Percentiles rank a stretch among this genome's conserved stretches.
phyloP scores from a whole-genome alignment of 1,140 invertebrate species.

The Pectinophora gossypiella region DNA sequence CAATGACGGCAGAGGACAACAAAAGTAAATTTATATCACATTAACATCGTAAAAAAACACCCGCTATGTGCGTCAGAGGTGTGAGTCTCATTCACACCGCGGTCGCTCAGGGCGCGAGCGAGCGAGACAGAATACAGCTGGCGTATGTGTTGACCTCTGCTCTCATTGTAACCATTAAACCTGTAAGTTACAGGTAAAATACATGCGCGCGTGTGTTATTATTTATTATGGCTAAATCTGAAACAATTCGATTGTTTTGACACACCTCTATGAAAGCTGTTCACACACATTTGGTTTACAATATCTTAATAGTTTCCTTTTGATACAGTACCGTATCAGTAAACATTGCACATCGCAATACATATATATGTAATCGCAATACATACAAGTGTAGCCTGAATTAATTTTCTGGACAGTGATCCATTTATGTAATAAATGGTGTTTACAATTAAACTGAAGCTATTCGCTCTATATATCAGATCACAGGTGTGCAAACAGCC shows the following conservation, averaged over 20 bases:
- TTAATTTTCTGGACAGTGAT: no score
- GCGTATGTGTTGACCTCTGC: neutral
- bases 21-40: no score
- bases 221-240: neutral
- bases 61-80: neutral
- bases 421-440: no score
- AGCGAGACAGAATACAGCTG: neutral
- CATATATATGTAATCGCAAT: no score
- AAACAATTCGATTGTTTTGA: slow-evolving; percentile 12
- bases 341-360: no score
- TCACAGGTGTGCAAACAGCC: neutral
- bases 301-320: no score
- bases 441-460: no score
- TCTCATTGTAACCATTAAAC: neutral
- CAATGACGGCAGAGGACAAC: no score
- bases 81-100: neutral
- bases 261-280: slow-evolving; percentile 24
- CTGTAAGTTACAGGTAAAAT: neutral
- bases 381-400: no score
- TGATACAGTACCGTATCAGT: no score
- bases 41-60: neutral
- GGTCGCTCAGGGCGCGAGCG: neutral
- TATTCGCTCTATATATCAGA: no score
- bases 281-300: neutral
- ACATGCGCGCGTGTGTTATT: neutral